Percentiles rank a stretch among this genome's conserved stretches.
These are phyloP conservation scores for Polydrusus tereticollis DNA, from an alignment of 2,888 invertebrate species.

Conservation along the genomic window DNA sequence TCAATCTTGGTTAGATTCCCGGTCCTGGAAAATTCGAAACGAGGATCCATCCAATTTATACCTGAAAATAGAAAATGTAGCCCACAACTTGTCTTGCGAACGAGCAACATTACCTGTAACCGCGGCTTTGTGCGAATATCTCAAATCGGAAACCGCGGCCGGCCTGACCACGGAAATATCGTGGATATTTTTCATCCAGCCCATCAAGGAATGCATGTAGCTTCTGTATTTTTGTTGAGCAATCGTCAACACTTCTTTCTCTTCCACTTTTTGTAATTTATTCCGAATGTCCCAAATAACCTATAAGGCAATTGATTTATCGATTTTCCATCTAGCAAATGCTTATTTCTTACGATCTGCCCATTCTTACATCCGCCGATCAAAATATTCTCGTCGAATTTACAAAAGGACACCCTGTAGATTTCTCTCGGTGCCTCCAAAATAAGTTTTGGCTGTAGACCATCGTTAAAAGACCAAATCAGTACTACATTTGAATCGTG, in stretches of 20 bases:
- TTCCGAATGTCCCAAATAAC: conserved; percentile 57
- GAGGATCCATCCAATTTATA: conserved; percentile 78
- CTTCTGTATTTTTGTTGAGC: conserved; percentile 75
- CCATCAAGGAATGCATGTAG: conserved; percentile 69
- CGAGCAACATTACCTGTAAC: conserved; percentile 64
- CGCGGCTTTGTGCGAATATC: conserved; percentile 74
- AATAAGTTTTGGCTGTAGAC: conserved; percentile 77
- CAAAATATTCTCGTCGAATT: conserved; percentile 76
- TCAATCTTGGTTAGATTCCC: conserved; percentile 70
- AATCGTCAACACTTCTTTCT: conserved; percentile 73
- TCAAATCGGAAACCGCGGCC: conserved; percentile 72
- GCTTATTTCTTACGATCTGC: conserved; percentile 70
- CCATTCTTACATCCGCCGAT: conserved; percentile 82
- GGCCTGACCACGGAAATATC: conserved; percentile 72
- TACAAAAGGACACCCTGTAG: conserved; percentile 76
- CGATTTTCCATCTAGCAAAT: no score
- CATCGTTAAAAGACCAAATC: conserved; percentile 82
- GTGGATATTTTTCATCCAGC: conserved; percentile 77
- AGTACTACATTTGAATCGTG: conserved; percentile 77
- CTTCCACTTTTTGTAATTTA: conserved; percentile 68
- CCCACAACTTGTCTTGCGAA: no score
- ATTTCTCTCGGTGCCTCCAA: conserved; percentile 78
- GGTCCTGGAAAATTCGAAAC: conserved; percentile 71
- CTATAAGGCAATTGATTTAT: no score
- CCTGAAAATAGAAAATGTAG: no score